Base-by-base conservation (phyloP, 2,113 vertebrate species). In the Tor tambroides region DNA sequence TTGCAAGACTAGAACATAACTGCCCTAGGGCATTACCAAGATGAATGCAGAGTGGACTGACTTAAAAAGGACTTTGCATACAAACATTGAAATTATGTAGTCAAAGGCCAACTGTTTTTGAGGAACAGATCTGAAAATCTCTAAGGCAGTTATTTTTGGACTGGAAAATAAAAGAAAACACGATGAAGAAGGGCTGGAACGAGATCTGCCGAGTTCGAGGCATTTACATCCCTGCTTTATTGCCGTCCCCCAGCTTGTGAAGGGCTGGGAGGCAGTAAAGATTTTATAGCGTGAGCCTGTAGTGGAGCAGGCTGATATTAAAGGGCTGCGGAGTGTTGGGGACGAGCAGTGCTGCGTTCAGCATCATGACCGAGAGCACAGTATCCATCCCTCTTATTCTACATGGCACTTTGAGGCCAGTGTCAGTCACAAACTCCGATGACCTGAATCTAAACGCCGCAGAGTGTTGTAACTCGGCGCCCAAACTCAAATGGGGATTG, bases 381-480 rank as follows among this genome's bases (percentile, higher is more conserved):
- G 80, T 41, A 28, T 59, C 69, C 76, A 35, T 93, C 87, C 91
- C 80, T 59, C 87, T 92, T 92, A 92, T 87, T 89, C 87, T 87
- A 81, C 89, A 51, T 94, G 94, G 92, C 94, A 93, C 92, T 94
- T 93, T 93, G 91, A 94, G 93, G 93, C 91, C 92, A 92, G 51
- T 83, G 65, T 41, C 89, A 87, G 90, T 90, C 90, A 8, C 2
- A 15, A 38, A 61, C 86, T 84, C 43, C 2, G 61, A 61, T 17
- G 14, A 5, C 1, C 87, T 49, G 32, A 87, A 87, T 87, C 85
- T 54, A 0, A 0, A 15, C 5, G 0, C 80, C 71, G 26, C 67
- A 86, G 86, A n/a, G 77, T 82, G 82, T 61, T 83, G 23, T 41
- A 61, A 74, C 74, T 82, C 54, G 51, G 59, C 28, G 35, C 86